Percentiles rank a stretch among this genome's conserved stretches.
phyloP scores from a whole-genome alignment of 2,113 vertebrate species.

The Petromus typicus region DNA sequence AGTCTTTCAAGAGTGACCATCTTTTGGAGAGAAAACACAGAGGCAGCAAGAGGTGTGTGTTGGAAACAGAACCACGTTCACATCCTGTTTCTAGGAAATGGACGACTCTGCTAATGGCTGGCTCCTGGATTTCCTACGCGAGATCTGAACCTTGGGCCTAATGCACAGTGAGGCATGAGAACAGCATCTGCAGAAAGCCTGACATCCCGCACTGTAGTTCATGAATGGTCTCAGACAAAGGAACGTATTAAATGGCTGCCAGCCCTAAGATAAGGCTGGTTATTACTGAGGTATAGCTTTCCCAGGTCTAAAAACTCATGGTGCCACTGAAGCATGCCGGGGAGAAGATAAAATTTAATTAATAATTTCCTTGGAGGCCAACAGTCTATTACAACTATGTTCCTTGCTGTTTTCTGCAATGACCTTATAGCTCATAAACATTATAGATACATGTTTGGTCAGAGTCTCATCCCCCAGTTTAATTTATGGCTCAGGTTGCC shows the following conservation, averaged over 20 bases:
- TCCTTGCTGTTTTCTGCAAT: conserved; percentile 70
- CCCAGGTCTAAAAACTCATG: conserved; percentile 75
- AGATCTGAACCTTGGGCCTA: conserved; percentile 68
- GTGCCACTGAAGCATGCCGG: conserved; percentile 70
- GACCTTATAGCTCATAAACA: conserved; percentile 79
- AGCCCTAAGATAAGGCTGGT: conserved; percentile 65
- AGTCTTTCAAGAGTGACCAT: not conserved
- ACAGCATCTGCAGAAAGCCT: conserved; percentile 70
- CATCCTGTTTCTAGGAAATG: conserved; percentile 58
- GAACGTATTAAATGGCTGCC: conserved; percentile 69
- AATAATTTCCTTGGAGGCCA: conserved; percentile 83
- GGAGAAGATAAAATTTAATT: conserved; percentile 83
- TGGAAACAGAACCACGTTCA: not conserved
- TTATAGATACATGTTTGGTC: conserved; percentile 60
- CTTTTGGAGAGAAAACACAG: not conserved
- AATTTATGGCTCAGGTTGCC: conserved; percentile 67
- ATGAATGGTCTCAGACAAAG: conserved; percentile 79
- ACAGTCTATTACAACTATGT: conserved; percentile 72
- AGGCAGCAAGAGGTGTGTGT: not conserved
- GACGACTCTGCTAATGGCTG: not conserved
- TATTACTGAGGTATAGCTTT: conserved; percentile 68
- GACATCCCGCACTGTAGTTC: conserved; percentile 53
- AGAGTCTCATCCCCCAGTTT: conserved; percentile 58
- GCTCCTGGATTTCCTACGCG: conserved; percentile 50
- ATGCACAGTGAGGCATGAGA: conserved; percentile 4